These are phyloP conservation scores for Andricus quercusramuli DNA, from an alignment of 2,888 invertebrate species.

Conservation along the genomic window DNA sequence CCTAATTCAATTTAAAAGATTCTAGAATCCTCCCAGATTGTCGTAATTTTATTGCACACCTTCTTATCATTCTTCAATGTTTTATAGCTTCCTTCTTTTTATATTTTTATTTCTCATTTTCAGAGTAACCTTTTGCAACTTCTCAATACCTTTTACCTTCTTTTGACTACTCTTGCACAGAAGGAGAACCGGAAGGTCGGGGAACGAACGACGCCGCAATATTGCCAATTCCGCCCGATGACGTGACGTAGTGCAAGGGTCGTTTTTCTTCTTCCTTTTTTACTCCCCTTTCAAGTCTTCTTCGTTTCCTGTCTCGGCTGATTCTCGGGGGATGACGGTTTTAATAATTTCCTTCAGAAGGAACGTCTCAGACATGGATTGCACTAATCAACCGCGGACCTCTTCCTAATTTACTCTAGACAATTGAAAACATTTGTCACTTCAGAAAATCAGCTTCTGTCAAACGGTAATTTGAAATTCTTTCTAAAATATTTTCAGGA, in stretches of 20 bases:
- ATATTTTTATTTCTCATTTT: background rate
- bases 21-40: too few relatives aligned
- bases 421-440: background rate
- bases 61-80: background rate
- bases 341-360: constrained; percentile 5
- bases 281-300: constrained; percentile 7
- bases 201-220: constrained; percentile 11
- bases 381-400: background rate
- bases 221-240: constrained; percentile 7
- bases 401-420: background rate
- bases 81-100: background rate
- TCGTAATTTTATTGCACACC: background rate
- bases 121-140: background rate
- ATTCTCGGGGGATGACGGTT: constrained; percentile 1
- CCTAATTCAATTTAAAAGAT: too few relatives aligned
- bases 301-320: background rate
- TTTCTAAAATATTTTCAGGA: background rate
- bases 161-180: background rate
- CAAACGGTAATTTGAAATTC: background rate
- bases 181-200: background rate
- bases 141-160: background rate
- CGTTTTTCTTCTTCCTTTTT: constrained; percentile 1
- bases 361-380: background rate
- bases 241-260: background rate
- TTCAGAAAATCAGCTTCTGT: background rate